phyloP scores from a whole-genome alignment of 2,888 invertebrate species.

The Pseudococcus jackbeardsleyi region DNA sequence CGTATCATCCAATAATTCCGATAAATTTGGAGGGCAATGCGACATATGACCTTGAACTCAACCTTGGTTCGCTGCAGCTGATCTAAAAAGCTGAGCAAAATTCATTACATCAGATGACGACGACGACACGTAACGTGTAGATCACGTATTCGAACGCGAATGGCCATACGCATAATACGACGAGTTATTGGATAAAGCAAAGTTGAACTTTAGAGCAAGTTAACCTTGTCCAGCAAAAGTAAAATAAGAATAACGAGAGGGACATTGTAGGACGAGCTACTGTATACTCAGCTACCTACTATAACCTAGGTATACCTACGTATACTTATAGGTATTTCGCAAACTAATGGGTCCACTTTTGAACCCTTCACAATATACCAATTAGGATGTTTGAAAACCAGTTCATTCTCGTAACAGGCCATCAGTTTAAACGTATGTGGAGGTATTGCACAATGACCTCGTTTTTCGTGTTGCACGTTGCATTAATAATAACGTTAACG shows the following conservation, averaged over 20 bases:
- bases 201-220: slow-evolving; percentile 28
- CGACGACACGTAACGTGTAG: neutral
- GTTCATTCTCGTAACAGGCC: slow-evolving; percentile 61
- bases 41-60: neutral
- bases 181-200: neutral
- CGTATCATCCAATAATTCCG: neutral
- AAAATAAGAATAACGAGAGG: slow-evolving; percentile 20
- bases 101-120: neutral
- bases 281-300: neutral
- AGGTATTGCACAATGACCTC: slow-evolving; percentile 59
- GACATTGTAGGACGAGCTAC: slow-evolving; percentile 4
- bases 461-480: slow-evolving; percentile 54
- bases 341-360: slow-evolving; percentile 60
- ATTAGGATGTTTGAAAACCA: slow-evolving; percentile 61
- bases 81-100: neutral
- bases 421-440: slow-evolving; percentile 48
- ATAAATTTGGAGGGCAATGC: neutral
- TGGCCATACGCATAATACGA: neutral
- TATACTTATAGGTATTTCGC: slow-evolving; percentile 14
- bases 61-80: neutral
- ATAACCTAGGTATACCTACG: neutral
- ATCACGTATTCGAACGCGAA: neutral
- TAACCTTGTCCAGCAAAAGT: neutral
- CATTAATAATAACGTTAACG: slow-evolving; percentile 43
- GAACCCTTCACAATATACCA: slow-evolving; percentile 57